A percentile compares a stretch with the other conserved stretches of the same genome.
Conservation (phyloP, 2,888 invertebrate species). For the Sclerodermus sp. region DNA sequence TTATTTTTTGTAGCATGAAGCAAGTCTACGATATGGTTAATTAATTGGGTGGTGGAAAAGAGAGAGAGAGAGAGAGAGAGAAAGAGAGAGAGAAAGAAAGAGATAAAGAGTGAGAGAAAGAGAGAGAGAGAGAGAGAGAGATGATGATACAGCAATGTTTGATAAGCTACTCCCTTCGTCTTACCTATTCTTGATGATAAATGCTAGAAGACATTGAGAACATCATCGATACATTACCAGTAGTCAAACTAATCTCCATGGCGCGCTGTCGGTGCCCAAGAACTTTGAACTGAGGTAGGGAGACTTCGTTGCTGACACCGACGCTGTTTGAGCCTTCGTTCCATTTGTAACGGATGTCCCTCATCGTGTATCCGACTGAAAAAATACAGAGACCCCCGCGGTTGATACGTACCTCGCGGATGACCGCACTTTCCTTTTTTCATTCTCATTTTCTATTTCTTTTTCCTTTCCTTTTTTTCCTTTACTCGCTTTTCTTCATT, state of each 20-base stretch:
- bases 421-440: slow-evolving; percentile 31
- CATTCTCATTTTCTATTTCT: slow-evolving; percentile 10
- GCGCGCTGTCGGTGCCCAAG: slow-evolving; percentile 94
- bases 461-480: slow-evolving; percentile 10
- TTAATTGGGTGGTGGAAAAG: too few relatives aligned
- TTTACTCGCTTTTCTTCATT: slow-evolving; percentile 5
- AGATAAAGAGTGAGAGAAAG: too few relatives aligned
- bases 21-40: too few relatives aligned
- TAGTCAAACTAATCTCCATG: slow-evolving; percentile 94
- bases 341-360: slow-evolving; percentile 97
- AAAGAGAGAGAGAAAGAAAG: too few relatives aligned
- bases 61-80: too few relatives aligned
- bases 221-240: slow-evolving; percentile 72
- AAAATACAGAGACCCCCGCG: slow-evolving; percentile 56
- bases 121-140: too few relatives aligned
- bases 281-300: slow-evolving; percentile 97
- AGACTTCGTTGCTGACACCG: slow-evolving; percentile 93
- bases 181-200: too few relatives aligned
- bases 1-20: too few relatives aligned
- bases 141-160: too few relatives aligned
- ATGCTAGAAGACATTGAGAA: too few relatives aligned
- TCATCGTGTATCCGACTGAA: slow-evolving; percentile 97
- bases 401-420: slow-evolving; percentile 54
- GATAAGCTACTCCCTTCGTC: too few relatives aligned
- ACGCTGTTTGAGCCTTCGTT: slow-evolving; percentile 94